A percentile compares a stretch with the other conserved stretches of the same genome.
These are phyloP conservation scores for Monoplex corrugatus DNA, from an alignment of 2,888 invertebrate species.

Conservation along the genomic window DNA sequence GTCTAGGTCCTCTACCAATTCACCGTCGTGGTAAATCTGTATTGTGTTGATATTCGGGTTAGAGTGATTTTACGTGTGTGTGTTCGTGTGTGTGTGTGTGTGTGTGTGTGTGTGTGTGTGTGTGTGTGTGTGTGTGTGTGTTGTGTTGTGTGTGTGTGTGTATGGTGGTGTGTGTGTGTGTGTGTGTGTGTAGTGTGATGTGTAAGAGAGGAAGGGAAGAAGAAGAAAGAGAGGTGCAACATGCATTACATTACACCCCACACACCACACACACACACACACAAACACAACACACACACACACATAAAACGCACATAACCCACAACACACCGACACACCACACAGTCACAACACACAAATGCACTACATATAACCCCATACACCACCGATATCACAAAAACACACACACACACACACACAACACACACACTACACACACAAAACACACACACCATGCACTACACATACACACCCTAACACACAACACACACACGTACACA, in stretches of 20 bases:
- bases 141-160: no score
- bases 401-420: background rate
- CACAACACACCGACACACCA: no score
- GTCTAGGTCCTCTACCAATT: constrained; percentile 60
- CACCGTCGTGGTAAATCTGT: constrained; percentile 60
- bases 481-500: background rate
- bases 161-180: no score
- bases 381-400: background rate
- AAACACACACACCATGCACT: background rate
- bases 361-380: no score
- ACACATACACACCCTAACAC: background rate
- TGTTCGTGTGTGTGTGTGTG: background rate
- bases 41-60: no score
- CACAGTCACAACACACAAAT: no score
- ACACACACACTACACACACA: background rate
- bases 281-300: background rate
- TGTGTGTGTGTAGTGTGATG: no score
- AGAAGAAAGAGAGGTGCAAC: no score
- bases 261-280: background rate
- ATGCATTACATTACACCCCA: no score
- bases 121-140: background rate
- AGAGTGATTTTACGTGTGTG: background rate
- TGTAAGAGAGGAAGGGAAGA: no score
- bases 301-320: background rate
- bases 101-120: background rate